These are phyloP conservation scores for Zele albiditarsus DNA, from an alignment of 2,888 invertebrate species.

Conservation along the genomic window DNA sequence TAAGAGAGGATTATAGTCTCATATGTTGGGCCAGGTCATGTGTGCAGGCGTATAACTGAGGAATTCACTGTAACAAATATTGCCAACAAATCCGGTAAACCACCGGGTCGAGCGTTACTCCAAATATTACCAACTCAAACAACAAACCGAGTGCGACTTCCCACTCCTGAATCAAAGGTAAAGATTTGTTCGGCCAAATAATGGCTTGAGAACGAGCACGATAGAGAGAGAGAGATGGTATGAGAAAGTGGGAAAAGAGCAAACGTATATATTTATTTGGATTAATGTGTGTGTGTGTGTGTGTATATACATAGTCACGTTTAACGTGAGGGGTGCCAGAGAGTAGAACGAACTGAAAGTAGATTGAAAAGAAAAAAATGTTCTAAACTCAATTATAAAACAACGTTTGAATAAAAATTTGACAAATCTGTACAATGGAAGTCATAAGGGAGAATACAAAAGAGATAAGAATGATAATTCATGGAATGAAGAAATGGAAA, in stretches of 20 bases:
- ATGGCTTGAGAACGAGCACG: slow-evolving; percentile 58
- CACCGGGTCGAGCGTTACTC: slow-evolving; percentile 64
- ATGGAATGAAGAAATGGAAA: neutral
- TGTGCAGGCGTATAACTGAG: slow-evolving; percentile 42
- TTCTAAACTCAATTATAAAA: too few relatives aligned
- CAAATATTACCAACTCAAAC: slow-evolving; percentile 68
- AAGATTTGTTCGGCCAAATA: slow-evolving; percentile 68
- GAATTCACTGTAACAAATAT: slow-evolving; percentile 63
- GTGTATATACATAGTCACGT: neutral
- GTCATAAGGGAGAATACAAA: too few relatives aligned
- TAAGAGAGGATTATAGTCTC: slow-evolving; percentile 28
- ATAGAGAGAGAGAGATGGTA: slow-evolving; percentile 27
- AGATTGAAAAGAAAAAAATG: too few relatives aligned
- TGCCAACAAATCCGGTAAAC: slow-evolving; percentile 66
- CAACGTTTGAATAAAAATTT: too few relatives aligned
- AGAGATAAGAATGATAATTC: neutral
- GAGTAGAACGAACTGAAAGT: neutral
- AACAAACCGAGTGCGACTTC: slow-evolving; percentile 57
- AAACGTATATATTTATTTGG: slow-evolving; percentile 10
- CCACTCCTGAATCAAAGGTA: slow-evolving; percentile 63
- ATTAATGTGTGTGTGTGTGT: neutral
- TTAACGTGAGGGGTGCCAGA: too few relatives aligned
- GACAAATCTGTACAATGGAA: too few relatives aligned
- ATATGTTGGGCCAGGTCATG: slow-evolving; percentile 48
- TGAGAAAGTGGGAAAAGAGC: slow-evolving; percentile 27